phyloP scores from a whole-genome alignment of 2,113 vertebrate species.

The Zootoca vivipara region DNA sequence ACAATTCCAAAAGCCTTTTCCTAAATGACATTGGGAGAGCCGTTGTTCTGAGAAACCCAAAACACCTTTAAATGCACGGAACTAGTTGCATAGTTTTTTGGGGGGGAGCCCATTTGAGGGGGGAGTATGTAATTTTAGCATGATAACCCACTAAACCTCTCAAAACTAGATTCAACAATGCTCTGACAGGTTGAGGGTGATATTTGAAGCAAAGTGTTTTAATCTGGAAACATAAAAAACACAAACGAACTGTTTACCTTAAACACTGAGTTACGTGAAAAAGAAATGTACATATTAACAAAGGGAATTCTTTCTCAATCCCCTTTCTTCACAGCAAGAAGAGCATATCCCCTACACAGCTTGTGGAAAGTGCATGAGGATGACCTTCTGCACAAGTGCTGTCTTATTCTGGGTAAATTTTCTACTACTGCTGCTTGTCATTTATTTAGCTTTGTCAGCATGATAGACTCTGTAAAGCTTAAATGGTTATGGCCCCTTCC shows the following conservation, averaged over 20 bases:
- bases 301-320: constrained; percentile 38
- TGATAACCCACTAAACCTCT: not conserved
- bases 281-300: constrained; percentile 30
- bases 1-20: not conserved
- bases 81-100: not conserved
- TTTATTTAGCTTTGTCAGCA: not conserved
- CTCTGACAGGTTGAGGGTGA: not conserved
- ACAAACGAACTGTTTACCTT: not conserved
- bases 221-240: not conserved
- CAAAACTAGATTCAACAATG: not conserved
- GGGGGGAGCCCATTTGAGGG: not conserved
- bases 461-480: not conserved
- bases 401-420: constrained; percentile 92
- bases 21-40: not conserved
- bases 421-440: not conserved
- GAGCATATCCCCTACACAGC: constrained; percentile 87
- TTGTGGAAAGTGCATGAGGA: constrained; percentile 88
- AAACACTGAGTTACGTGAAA: not conserved
- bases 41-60: not conserved
- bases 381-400: constrained; percentile 87
- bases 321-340: constrained; percentile 76
- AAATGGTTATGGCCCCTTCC: not conserved
- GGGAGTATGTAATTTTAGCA: not conserved
- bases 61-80: not conserved
- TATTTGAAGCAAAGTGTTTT: not conserved